A percentile compares a stretch with the other conserved stretches of the same genome.
Conservation (phyloP, 2,113 vertebrate species). For the Varanus salvator region DNA sequence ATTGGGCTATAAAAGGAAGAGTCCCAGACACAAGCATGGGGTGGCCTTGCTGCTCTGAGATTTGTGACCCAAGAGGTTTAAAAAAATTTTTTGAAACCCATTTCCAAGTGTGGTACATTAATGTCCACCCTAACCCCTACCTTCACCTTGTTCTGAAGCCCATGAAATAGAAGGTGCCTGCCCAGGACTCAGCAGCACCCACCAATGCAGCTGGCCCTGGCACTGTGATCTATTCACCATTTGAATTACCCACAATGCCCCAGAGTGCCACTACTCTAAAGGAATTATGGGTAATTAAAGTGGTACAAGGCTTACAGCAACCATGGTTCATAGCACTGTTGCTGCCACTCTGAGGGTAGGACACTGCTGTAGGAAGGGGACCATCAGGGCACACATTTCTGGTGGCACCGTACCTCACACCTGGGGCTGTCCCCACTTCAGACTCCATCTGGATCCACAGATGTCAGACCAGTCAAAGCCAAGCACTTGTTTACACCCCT, state of each 20-base stretch:
- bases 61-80: neutral
- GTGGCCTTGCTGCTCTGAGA: rapidly evolving
- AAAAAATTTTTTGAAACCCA: neutral
- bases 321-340: neutral
- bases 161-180: neutral
- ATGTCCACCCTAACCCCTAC: too few species aligned
- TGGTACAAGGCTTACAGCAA: neutral
- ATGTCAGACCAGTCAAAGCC: neutral
- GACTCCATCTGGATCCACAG: too few species aligned
- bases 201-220: too few species aligned
- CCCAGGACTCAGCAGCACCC: neutral
- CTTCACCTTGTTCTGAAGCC: neutral
- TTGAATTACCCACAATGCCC: neutral
- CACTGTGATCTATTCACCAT: neutral
- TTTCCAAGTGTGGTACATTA: neutral
- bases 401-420: neutral
- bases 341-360: neutral
- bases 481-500: neutral
- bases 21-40: constrained; percentile 1
- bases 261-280: neutral
- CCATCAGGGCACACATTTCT: neutral
- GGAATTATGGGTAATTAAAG: neutral
- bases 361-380: neutral
- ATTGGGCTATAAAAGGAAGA: constrained; percentile 54
- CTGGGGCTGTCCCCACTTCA: neutral